Base-by-base conservation (phyloP, 2,797 vertebrate genomes). In the Chromobotia macracanthus region DNA sequence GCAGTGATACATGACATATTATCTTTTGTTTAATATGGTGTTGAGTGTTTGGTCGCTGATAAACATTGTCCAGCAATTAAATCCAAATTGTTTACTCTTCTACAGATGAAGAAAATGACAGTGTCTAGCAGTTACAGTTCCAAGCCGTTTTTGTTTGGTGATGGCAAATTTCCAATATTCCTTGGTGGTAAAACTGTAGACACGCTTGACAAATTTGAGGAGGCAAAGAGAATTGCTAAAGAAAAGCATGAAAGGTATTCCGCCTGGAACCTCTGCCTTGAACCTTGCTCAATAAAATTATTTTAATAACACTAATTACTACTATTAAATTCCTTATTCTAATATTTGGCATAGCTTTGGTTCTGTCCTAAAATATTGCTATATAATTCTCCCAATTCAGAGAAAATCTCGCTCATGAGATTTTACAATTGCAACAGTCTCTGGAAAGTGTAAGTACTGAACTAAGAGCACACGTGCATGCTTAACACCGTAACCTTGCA, bases 111-210 rank as follows among this genome's bases (percentile, higher is more conserved):
- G 58, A 95, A 97, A 75, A 89, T 92, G 84, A 96, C 90, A 83
- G 86, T 95, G 90, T 92, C 90, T 53, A 90, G 84, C 85, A 97
- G 91, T 90, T 99, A 99, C 87, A 94, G 94, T 77, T 88, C 92
- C 73, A 98, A 97, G 86, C 96, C 97, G 44, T 92, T 93, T 65
- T 87, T 98, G 64, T 96, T 96, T 89, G 93, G 92, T 85, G 94
- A 97, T 58, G 53, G 84, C 31, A 97, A 79, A 77, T 61, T 71
- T 23, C 11, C 88, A 77, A 87, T 84, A 87, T 89, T 92, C 82
- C 86, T 87, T 48, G 0, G 78, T 80, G 89, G 89, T 84, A 93
- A 93, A 90, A 61, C 69, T 44, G 92, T 90, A 89, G 90, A 80
- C 55, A 79, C 95, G 69, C 89, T 97, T 72, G 95, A 96, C 74